Base-by-base conservation (phyloP, 2,797 vertebrate species). In the Spinus pinus region DNA sequence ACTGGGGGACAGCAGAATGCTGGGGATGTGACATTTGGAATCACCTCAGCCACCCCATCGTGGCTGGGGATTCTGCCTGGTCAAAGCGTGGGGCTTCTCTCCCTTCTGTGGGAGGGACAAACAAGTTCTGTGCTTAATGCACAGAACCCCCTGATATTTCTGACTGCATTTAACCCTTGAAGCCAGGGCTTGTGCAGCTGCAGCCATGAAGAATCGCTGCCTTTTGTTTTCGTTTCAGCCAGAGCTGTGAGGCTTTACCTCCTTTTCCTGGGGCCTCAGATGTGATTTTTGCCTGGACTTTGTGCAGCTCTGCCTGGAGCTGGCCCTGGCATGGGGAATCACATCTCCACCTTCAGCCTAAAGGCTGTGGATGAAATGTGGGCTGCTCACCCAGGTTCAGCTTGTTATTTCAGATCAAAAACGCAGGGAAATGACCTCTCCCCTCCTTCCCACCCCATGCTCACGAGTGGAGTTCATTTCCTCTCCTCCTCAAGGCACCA, bases 1-100 rank as follows among this genome's bases (percentile, higher is more conserved):
- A 37, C 0, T 0, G 39, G n/a, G 21, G 0, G 0, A 71, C 21
- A 62, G 44, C 21, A 57, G 31, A 53, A 39, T 12, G 37, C 22
- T n/a, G 72, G 53, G 28, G 17, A 21, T 47, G 78, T 62, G 41
- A 35, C 12, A 31, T 27, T 7, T 66, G 39, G 21, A 31, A 83
- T 21, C 35, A 28, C 14, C 53, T 44, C 53, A 24, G 28, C 4
- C 4, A 0, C 17, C 8, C 6, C 23, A 9, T n/a, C 37, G 21
- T 8, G 0, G 0, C 37, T n/a, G 46, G 30, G 31, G 17, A 8
- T 79, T 46, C 81, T 17, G 8, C 30, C 49, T 41, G 31, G 4
- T 21, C 37, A 54, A 74, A 88, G 17, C 2, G 1, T 3, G 24
- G 25, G 9, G 19, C 18, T 83, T 54, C 53, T 33, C 37, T 72